Percentiles rank a stretch among this genome's conserved stretches.
phyloP scores from a whole-genome alignment of 1,140 invertebrate species.

The Anastatus disparis region DNA sequence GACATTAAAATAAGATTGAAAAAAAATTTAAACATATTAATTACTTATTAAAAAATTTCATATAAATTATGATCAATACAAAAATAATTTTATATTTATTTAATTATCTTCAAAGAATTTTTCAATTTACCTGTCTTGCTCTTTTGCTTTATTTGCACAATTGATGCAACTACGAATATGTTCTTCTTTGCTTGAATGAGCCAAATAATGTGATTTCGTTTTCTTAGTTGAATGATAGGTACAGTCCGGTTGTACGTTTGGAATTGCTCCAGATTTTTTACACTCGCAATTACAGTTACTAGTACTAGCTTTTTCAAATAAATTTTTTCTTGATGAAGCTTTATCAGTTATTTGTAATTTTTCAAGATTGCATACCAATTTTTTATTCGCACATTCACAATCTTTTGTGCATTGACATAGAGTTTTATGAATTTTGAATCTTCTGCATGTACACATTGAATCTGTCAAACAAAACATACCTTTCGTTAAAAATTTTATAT shows the following conservation, averaged over 20 bases:
- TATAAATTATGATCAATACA: too few relatives aligned
- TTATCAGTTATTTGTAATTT: constrained; percentile 12
- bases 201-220: constrained; percentile 15
- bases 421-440: background rate
- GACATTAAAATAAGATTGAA: too few relatives aligned
- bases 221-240: background rate
- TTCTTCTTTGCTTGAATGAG: constrained; percentile 8
- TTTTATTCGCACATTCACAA: constrained; percentile 41
- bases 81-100: too few relatives aligned
- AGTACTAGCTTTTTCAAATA: background rate
- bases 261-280: background rate
- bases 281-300: background rate
- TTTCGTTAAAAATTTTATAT: background rate
- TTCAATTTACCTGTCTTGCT: constrained; percentile 9
- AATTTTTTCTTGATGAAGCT: constrained; percentile 3
- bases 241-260: background rate
- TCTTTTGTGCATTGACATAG: constrained; percentile 43
- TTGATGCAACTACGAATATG: background rate
- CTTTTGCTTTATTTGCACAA: background rate
- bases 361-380: constrained; percentile 11
- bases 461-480: background rate
- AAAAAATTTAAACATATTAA: background rate
- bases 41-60: background rate
- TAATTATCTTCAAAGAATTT: background rate
- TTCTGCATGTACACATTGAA: background rate